Evolutionary conservation across 2,113 vertebrate species (phyloP).

Genomic region (Rutilus rutilus): DNA sequence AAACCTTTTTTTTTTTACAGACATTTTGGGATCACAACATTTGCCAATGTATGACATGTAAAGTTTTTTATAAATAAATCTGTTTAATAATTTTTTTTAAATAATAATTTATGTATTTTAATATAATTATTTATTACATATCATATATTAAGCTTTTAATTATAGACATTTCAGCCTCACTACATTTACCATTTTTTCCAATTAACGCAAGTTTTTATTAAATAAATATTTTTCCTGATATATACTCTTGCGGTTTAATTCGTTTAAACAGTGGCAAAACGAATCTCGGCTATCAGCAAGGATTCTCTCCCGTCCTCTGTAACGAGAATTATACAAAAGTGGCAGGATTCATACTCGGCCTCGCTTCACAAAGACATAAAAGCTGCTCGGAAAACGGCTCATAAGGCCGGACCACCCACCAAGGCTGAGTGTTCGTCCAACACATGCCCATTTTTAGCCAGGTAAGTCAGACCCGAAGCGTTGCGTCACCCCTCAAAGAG

Average conservation of each 20-base stretch:
- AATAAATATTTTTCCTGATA: not conserved
- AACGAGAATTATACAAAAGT: slow-evolving; percentile 22
- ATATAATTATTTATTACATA: no score
- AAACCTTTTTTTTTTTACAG: not conserved
- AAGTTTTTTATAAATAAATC: no score
- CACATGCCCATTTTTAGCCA: slow-evolving; percentile 53
- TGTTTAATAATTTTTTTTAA: no score
- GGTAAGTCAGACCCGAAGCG: slow-evolving; percentile 35
- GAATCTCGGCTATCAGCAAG: not conserved
- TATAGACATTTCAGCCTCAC: no score
- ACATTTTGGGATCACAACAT: no score
- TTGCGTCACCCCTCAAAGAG: slow-evolving; percentile 4
- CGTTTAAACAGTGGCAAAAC: not conserved
- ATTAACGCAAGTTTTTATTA: no score
- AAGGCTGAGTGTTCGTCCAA: not conserved
- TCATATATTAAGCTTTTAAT: no score
- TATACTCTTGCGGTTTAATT: not conserved
- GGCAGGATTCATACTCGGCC: slow-evolving; percentile 31
- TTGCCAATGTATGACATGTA: no score
- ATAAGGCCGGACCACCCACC: slow-evolving; percentile 51
- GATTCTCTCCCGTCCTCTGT: not conserved
- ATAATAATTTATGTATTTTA: no score
- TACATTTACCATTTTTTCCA: no score
- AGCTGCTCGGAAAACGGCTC: slow-evolving; percentile 1
- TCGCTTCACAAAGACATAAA: slow-evolving; percentile 25